Percentiles rank a stretch among this genome's conserved stretches.
These are phyloP conservation scores for Cyanoderma ruficeps DNA, from an alignment of 2,113 vertebrate species.

Conservation along the genomic window DNA sequence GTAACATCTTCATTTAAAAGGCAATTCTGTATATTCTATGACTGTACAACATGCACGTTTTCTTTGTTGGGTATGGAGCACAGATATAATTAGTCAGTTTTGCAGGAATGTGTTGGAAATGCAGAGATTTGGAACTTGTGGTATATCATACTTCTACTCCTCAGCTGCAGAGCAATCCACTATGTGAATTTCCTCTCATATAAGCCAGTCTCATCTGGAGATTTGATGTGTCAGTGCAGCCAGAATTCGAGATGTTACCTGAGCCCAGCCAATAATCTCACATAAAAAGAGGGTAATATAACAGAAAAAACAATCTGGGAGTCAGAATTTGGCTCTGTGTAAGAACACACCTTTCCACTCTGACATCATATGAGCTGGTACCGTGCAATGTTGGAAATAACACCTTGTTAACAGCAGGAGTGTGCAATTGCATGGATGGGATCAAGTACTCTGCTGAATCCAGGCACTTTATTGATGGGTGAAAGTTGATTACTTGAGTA, in stretches of 20 bases:
- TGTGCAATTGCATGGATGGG: neutral
- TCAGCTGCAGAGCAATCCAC: neutral
- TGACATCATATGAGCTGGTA: neutral
- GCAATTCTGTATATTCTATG: neutral
- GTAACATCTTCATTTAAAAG: neutral
- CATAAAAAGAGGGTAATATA: neutral
- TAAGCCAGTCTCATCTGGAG: neutral
- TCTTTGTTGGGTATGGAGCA: neutral
- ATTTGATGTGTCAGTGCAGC: neutral
- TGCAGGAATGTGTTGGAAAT: neutral
- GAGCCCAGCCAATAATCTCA: neutral
- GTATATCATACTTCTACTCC: neutral
- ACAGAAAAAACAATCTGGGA: neutral
- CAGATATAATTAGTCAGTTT: neutral
- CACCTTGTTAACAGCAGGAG: neutral
- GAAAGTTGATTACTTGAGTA: neutral
- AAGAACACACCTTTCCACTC: neutral
- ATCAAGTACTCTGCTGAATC: neutral
- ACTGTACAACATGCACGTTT: neutral
- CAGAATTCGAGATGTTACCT: neutral
- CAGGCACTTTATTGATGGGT: neutral
- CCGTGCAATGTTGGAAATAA: neutral
- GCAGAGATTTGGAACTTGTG: neutral
- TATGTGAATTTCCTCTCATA: rapidly evolving
- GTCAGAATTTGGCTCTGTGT: neutral